Evolutionary conservation across 2,797 vertebrate genomes (phyloP).

Genomic region (Botia kubotai): DNA sequence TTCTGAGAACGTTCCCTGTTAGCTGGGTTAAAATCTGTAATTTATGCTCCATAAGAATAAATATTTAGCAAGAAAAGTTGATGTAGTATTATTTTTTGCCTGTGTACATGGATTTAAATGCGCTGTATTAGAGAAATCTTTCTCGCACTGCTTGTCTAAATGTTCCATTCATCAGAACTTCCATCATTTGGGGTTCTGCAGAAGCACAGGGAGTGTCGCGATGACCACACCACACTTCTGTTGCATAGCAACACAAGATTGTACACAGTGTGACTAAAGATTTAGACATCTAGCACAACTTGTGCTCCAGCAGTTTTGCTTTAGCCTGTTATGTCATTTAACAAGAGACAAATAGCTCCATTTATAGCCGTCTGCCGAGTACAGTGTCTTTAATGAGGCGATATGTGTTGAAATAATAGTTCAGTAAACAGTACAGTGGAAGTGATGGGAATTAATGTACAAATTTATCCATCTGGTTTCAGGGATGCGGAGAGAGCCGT

Average conservation of each 20-base stretch:
- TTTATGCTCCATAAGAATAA: neutral
- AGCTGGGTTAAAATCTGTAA: no score
- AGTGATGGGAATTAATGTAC: slow-evolving; percentile 13
- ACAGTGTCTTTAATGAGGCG: slow-evolving; percentile 1
- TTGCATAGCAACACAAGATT: slow-evolving; percentile 5
- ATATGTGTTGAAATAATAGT: slow-evolving; percentile 21
- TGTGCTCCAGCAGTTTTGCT: neutral
- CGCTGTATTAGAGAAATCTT: neutral
- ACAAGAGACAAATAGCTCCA: slow-evolving; percentile 2
- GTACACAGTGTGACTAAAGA: slow-evolving; percentile 13
- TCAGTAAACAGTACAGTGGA: slow-evolving; percentile 20
- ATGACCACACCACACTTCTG: neutral
- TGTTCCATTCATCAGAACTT: neutral
- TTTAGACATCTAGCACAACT: slow-evolving; percentile 1
- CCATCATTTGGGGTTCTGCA: neutral
- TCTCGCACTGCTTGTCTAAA: neutral
- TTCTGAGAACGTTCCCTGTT: no score
- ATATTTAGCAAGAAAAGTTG: neutral
- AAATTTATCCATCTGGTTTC: slow-evolving; percentile 30
- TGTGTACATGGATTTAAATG: neutral
- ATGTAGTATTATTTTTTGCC: neutral
- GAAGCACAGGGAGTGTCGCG: neutral
- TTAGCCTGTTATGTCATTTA: slow-evolving; percentile 7
- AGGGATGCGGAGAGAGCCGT: slow-evolving; percentile 18
- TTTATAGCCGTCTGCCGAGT: slow-evolving; percentile 13